A percentile compares a stretch with the other conserved stretches of the same genome.
These are phyloP conservation scores for Ptiloglossa arizonensis DNA, from an alignment of 1,140 invertebrate genomes.

Conservation along the genomic window DNA sequence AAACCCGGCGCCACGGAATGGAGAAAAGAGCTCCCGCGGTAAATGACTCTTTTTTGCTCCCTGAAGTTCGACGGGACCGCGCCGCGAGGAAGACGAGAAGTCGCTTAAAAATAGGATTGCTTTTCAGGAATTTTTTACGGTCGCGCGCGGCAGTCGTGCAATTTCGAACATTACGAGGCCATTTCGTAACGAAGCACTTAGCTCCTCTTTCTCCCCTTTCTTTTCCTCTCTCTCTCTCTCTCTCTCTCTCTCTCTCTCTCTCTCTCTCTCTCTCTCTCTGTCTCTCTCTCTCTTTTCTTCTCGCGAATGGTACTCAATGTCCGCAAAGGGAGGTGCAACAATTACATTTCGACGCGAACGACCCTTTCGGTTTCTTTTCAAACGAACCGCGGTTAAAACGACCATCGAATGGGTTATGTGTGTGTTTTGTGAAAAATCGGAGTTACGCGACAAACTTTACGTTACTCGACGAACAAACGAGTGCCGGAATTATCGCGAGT, in stretches of 20 bases:
- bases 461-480: background rate
- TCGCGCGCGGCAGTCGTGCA: constrained; percentile 32
- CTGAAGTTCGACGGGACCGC: constrained; percentile 12
- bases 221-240: background rate
- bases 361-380: constrained; percentile 8
- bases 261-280: too few species aligned
- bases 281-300: too few species aligned
- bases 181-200: constrained; percentile 42
- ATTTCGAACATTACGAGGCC: constrained; percentile 60
- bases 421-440: background rate
- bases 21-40: too few species aligned
- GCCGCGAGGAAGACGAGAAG: constrained; percentile 23
- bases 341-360: constrained; percentile 37
- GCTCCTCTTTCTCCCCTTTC: background rate
- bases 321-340: background rate
- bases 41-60: constrained; percentile 30
- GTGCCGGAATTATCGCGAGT: too few species aligned
- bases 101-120: constrained; percentile 41
- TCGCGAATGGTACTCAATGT: background rate
- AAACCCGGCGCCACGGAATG: background rate
- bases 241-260: too few species aligned
- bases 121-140: constrained; percentile 48
- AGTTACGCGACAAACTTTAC: background rate
- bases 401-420: background rate
- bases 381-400: background rate